Percentiles rank a stretch among this genome's conserved stretches.
phyloP scores from a whole-genome alignment of 2,888 invertebrate genomes.

The Cepaea hortensis region DNA sequence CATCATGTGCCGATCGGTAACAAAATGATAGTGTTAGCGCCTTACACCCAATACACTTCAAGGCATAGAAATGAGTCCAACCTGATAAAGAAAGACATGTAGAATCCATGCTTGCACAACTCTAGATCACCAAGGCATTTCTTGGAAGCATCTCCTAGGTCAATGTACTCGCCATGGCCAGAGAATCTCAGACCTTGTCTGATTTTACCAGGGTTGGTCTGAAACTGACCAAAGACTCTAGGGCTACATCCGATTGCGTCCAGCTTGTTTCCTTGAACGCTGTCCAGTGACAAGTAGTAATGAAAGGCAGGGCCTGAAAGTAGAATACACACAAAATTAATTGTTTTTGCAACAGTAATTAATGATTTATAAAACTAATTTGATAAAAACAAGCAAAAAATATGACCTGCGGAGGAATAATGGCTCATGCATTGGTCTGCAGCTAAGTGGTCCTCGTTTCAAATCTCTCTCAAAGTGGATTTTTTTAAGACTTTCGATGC shows the following conservation, averaged over 20 bases:
- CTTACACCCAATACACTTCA: no score
- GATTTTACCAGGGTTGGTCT: constrained; percentile 62
- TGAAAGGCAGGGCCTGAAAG: constrained; percentile 69
- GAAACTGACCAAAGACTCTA: constrained; percentile 57
- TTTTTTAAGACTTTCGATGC: no score
- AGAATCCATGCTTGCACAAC: constrained; percentile 69
- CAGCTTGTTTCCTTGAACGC: constrained; percentile 56
- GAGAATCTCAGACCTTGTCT: constrained; percentile 61
- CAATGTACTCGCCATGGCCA: constrained; percentile 66
- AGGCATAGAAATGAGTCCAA: constrained; percentile 56
- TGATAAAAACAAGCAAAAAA: no score
- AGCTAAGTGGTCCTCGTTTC: no score
- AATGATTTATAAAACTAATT: no score
- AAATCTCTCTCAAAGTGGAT: no score
- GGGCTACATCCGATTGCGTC: constrained; percentile 55
- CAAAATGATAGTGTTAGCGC: no score
- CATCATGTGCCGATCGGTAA: no score
- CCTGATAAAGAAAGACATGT: constrained; percentile 69
- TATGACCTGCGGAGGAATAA: no score
- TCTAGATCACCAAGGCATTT: constrained; percentile 69
- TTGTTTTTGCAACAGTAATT: no score
- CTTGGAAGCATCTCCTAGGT: constrained; percentile 63
- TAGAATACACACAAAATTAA: neutral
- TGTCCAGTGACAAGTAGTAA: constrained; percentile 68
- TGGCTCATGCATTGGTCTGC: no score